Base-by-base conservation (phyloP, 2,888 invertebrate species). In the Euplagia quadripunctaria region DNA sequence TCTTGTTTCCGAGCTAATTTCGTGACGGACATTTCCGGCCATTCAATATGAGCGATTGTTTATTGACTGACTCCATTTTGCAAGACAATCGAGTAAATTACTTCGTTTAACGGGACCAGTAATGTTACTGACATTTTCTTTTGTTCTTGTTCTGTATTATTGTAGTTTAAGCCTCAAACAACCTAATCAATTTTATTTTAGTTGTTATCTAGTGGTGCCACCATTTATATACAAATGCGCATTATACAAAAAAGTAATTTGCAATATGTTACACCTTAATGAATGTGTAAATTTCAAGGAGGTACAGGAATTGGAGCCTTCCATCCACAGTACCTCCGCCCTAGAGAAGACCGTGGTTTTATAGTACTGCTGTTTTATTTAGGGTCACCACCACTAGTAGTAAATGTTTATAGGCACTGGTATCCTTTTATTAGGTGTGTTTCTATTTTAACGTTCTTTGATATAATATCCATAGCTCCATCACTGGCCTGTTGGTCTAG, bases 31-130 rank as follows among this genome's bases (percentile, higher is more conserved):
- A 94, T 94, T 95, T 96, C 95, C 95, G 95, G 89, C 94, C 95
- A 96, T 96, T 96, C 94, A 95, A 92, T 95, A 95, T 95, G 93
- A 95, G 87, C 96, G 93, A 95, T 95, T 94, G 95, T 96, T 94
- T 94, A 95, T 94, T 92, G 93, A 90, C 91, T 86, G 89, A 90
- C 87, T 90, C 87, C 91, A 90, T 91, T 93, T 92, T 89, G 92
- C 90, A 91, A 94, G 90, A 95, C 95, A 94, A 94, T 94, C 92
- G 94, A 88, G 92, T 88, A 91, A 94, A 93, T 94, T 93, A 89
- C 87, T 86, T 87, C 81, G 85, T 91, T 91, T 91, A 94, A 92
- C 94, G 91, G 93, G 82, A 90, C 91, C 51, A 73, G 64, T 63
- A 70, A 68, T 77, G 71, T 72, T 77, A 68, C 43, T 64, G 70